Evolutionary conservation across 2,113 vertebrate genomes (phyloP).

Genomic region (Hippoglossus stenolepis): DNA sequence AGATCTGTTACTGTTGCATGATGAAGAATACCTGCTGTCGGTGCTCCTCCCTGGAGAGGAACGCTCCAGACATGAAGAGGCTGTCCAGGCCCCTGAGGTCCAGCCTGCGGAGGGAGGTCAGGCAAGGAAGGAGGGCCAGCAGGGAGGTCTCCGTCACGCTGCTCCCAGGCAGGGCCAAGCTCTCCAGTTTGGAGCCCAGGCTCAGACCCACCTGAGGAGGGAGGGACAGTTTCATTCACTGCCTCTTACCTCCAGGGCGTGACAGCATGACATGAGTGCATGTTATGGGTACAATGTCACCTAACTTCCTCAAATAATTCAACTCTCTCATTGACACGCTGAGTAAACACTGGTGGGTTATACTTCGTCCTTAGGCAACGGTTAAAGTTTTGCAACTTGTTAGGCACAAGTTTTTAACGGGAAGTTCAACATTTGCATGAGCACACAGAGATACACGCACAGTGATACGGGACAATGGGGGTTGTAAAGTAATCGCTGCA

Average conservation of each 20-base stretch:
- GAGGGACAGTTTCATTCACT: neutral
- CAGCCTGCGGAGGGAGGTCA: conserved; percentile 81
- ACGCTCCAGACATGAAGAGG: conserved; percentile 86
- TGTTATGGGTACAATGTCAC: no score
- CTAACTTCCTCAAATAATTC: neutral
- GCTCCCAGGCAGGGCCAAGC: conserved; percentile 83
- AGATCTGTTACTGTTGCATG: neutral
- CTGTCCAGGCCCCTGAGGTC: conserved; percentile 87
- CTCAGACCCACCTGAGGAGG: conserved; percentile 63
- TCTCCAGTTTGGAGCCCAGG: conserved; percentile 82
- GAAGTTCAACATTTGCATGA: neutral
- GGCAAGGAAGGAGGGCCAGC: conserved; percentile 81
- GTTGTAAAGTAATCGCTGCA: neutral
- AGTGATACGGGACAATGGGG: neutral
- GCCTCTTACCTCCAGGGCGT: neutral
- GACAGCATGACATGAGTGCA: neutral
- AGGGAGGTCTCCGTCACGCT: conserved; percentile 85
- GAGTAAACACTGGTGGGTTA: neutral
- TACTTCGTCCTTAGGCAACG: neutral
- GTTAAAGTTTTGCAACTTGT: neutral
- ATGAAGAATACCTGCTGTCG: conserved; percentile 64
- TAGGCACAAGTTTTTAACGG: neutral
- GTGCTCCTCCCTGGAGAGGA: conserved; percentile 83
- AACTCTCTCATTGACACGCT: neutral
- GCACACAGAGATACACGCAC: neutral